Percentiles rank a stretch among this genome's conserved stretches.
These are phyloP conservation scores for Ruditapes philippinarum DNA, from an alignment of 1,140 invertebrate species.

Conservation along the genomic window DNA sequence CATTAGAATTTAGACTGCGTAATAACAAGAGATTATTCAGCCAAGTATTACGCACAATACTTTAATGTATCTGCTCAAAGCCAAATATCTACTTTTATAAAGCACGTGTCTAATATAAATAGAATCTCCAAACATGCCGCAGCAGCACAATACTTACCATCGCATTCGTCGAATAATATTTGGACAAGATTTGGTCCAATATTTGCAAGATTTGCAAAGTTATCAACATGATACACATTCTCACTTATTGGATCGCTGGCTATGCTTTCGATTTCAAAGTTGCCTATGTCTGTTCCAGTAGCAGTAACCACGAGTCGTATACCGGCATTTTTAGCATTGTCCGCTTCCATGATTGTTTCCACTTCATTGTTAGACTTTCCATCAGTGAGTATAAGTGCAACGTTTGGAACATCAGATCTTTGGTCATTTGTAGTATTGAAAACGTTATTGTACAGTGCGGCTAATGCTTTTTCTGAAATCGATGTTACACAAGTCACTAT, in stretches of 20 bases:
- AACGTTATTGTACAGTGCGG: background rate
- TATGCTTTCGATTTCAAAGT: conserved; percentile 46
- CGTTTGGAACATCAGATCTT: conserved; percentile 45
- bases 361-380: conserved; percentile 24
- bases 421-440: background rate
- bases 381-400: conserved; percentile 55
- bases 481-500: too few relatives aligned
- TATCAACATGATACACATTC: background rate
- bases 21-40: too few relatives aligned
- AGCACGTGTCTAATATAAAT: too few relatives aligned
- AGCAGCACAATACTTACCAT: conserved; percentile 6
- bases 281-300: background rate
- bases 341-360: background rate
- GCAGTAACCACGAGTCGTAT: conserved; percentile 41
- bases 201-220: background rate
- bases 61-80: too few relatives aligned
- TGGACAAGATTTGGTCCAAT: background rate
- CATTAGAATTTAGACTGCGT: too few relatives aligned
- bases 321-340: conserved; percentile 16
- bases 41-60: too few relatives aligned
- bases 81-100: too few relatives aligned
- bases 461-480: background rate
- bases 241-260: conserved; percentile 21
- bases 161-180: background rate
- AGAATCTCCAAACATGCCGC: too few relatives aligned